A percentile compares a stretch with the other conserved stretches of the same genome.
Conservation (phyloP, 2,113 vertebrate species). For the Psilopogon haemacephalus region DNA sequence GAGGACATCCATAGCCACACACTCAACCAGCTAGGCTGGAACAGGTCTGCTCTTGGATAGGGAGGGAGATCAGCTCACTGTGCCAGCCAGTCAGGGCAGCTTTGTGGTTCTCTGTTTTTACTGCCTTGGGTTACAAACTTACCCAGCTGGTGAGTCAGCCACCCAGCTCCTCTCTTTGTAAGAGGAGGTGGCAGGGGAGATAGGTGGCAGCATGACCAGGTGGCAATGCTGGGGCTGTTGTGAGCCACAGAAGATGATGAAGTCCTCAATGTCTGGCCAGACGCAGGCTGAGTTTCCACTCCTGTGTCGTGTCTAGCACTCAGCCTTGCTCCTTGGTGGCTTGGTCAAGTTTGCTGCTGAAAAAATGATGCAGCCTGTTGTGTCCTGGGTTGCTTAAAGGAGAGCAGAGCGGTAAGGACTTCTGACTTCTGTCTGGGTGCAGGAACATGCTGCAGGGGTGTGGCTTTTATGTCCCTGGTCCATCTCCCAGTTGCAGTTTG, state of each 20-base stretch:
- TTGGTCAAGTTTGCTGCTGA: neutral
- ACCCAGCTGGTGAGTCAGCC: neutral
- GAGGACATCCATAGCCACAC: accelerated
- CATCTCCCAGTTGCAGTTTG: neutral
- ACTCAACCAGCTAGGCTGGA: neutral
- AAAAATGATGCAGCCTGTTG: neutral
- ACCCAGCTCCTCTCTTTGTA: neutral
- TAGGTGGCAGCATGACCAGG: neutral
- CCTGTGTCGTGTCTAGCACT: neutral
- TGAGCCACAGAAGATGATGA: neutral
- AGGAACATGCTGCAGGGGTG: neutral
- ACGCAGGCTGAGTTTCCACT: neutral
- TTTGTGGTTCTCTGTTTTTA: neutral
- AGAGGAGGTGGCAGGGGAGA: neutral
- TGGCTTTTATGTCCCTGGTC: neutral
- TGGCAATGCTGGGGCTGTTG: neutral
- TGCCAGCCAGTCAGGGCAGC: no score
- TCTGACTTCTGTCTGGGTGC: accelerated
- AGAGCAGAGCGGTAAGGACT: neutral
- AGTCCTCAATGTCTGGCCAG: neutral
- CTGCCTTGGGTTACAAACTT: neutral
- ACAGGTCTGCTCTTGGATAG: neutral
- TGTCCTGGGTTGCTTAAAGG: neutral
- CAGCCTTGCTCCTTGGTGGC: neutral
- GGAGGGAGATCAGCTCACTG: no score